Evolutionary conservation across 2,888 invertebrate genomes (phyloP).

Genomic region (Tipula unca): DNA sequence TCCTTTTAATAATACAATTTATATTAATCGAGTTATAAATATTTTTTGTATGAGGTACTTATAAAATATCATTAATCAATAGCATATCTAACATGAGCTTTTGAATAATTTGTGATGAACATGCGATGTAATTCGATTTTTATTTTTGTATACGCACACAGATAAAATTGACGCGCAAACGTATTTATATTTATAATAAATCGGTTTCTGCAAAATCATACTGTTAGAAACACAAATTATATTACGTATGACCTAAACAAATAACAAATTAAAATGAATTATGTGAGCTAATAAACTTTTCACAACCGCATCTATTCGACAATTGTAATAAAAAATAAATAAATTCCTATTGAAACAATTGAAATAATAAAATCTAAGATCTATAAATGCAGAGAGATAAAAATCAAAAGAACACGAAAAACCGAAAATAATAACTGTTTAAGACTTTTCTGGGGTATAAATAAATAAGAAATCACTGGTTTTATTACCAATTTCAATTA

Average conservation of each 20-base stretch:
- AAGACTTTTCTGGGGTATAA: background rate
- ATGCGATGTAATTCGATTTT: background rate
- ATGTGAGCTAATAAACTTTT: background rate
- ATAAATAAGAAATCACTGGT: background rate
- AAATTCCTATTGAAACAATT: background rate
- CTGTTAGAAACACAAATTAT: background rate
- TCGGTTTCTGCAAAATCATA: background rate
- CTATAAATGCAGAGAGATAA: background rate
- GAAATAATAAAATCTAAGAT: background rate
- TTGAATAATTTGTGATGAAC: background rate
- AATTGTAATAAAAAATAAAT: background rate
- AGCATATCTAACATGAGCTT: background rate
- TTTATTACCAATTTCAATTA: background rate
- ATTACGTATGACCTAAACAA: background rate
- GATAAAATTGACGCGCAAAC: background rate
- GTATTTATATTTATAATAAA: conserved; percentile 4
- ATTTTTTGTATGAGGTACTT: background rate
- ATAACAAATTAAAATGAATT: background rate
- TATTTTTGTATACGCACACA: background rate
- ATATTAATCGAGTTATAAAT: background rate
- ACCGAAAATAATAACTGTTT: background rate
- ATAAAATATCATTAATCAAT: background rate
- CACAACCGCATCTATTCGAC: background rate
- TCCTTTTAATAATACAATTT: background rate
- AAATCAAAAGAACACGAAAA: background rate